Evolutionary conservation across 2,888 invertebrate genomes (phyloP).

Genomic region (Aspidiotus rigidus): DNA sequence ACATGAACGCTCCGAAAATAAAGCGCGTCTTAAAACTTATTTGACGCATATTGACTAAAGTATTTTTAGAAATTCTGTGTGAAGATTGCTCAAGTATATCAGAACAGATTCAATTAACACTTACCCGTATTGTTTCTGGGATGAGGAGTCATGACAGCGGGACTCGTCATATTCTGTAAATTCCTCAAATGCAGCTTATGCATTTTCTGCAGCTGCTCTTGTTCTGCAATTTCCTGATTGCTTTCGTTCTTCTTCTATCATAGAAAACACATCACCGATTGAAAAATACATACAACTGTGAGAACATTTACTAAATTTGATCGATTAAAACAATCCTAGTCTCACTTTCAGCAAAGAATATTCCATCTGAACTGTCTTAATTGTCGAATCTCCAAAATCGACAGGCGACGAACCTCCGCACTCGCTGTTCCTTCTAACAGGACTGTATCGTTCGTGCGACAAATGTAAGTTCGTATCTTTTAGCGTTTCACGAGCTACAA

Average conservation of each 20-base stretch:
- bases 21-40: too few species aligned
- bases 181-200: constrained; percentile 43
- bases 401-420: constrained; percentile 27
- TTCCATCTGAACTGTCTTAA: constrained; percentile 61
- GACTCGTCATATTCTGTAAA: constrained; percentile 20
- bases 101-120: too few species aligned
- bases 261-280: constrained; percentile 7
- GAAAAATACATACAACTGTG: too few species aligned
- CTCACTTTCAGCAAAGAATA: constrained; percentile 65
- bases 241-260: constrained; percentile 42
- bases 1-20: too few species aligned
- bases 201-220: constrained; percentile 44
- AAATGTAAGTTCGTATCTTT: constrained; percentile 46
- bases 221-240: constrained; percentile 36
- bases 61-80: too few species aligned
- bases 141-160: not conserved
- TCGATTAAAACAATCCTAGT: too few species aligned
- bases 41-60: too few species aligned
- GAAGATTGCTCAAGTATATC: too few species aligned
- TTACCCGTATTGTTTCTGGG: constrained; percentile 4
- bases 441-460: constrained; percentile 71
- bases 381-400: constrained; percentile 40
- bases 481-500: constrained; percentile 48
- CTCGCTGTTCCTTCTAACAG: constrained; percentile 81
- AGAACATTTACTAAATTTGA: too few species aligned